A percentile compares a stretch with the other conserved stretches of the same genome.
phyloP scores from a whole-genome alignment of 2,113 vertebrate genomes.

The Gobiocypris rarus region DNA sequence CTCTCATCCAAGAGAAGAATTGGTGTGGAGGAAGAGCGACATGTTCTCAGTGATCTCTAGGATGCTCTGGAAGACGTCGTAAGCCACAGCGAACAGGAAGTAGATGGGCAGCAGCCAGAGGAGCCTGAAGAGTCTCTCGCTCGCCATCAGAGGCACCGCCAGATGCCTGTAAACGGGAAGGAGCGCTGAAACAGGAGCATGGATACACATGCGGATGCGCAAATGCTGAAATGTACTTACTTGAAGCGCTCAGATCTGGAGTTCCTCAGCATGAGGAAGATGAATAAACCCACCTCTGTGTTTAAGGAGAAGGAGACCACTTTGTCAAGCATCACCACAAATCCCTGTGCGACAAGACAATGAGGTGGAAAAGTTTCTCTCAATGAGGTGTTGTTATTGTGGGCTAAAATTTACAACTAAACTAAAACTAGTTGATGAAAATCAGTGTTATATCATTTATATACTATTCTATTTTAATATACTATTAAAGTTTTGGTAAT shows the following conservation, averaged over 20 bases:
- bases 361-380: background rate
- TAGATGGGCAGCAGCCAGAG: conserved; percentile 74
- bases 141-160: conserved; percentile 63
- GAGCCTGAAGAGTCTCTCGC: conserved; percentile 65
- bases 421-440: too few relatives aligned
- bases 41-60: conserved; percentile 62
- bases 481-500: too few relatives aligned
- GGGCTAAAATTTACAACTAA: too few relatives aligned
- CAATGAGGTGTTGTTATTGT: background rate
- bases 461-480: too few relatives aligned
- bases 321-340: conserved; percentile 72
- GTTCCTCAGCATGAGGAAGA: conserved; percentile 69
- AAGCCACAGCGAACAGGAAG: conserved; percentile 77
- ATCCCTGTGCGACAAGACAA: conserved; percentile 64
- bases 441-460: too few relatives aligned
- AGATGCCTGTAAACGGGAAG: conserved; percentile 62
- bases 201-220: background rate
- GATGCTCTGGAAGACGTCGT: conserved; percentile 69
- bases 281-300: conserved; percentile 63
- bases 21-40: conserved; percentile 35
- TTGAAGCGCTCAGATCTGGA: conserved; percentile 64
- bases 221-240: conserved; percentile 58
- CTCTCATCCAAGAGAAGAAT: conserved; percentile 54
- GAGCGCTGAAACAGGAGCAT: background rate
- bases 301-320: conserved; percentile 68